Percentiles rank a stretch among this genome's conserved stretches.
phyloP scores from a whole-genome alignment of 2,113 vertebrate species.

The Amblyopsis rosae region DNA sequence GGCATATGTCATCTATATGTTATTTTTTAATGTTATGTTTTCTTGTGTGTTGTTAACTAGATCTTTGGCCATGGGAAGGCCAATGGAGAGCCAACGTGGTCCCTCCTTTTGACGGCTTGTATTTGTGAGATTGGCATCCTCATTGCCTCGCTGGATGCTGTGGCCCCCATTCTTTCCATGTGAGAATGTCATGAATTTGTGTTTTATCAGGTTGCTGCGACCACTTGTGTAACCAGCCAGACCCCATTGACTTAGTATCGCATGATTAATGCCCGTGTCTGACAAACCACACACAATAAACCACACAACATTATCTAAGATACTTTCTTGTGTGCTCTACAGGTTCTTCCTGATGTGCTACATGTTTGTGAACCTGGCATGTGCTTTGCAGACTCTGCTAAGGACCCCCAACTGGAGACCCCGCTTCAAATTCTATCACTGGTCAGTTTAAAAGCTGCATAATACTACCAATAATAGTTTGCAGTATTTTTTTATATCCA shows the following conservation, averaged over 20 bases:
- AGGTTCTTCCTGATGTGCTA: constrained; percentile 99
- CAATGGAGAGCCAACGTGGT: constrained; percentile 97
- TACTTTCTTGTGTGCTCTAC: constrained; percentile 17
- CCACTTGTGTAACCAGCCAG: constrained; percentile 15
- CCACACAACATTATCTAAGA: too few species aligned
- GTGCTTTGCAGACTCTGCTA: constrained; percentile 92
- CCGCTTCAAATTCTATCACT: constrained; percentile 97
- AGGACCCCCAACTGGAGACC: constrained; percentile 98
- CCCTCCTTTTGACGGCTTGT: constrained; percentile 91
- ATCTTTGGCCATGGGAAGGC: constrained; percentile 97
- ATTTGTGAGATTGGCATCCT: constrained; percentile 98
- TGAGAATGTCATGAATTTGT: constrained; percentile 64
- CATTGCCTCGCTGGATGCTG: constrained; percentile 93
- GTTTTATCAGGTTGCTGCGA: constrained; percentile 1
- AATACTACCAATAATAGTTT: background rate
- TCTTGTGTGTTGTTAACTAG: constrained; percentile 65
- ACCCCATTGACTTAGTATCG: constrained; percentile 15
- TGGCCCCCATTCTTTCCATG: constrained; percentile 98
- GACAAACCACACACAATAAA: constrained; percentile 20
- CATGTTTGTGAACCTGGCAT: constrained; percentile 99
- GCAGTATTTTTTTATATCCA: background rate
- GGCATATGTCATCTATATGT: background rate
- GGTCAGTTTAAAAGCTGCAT: constrained; percentile 74
- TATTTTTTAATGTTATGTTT: background rate
- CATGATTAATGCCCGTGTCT: constrained; percentile 1